These are phyloP conservation scores for Epirrhoe alternata DNA, from an alignment of 2,888 invertebrate species.

Conservation along the genomic window DNA sequence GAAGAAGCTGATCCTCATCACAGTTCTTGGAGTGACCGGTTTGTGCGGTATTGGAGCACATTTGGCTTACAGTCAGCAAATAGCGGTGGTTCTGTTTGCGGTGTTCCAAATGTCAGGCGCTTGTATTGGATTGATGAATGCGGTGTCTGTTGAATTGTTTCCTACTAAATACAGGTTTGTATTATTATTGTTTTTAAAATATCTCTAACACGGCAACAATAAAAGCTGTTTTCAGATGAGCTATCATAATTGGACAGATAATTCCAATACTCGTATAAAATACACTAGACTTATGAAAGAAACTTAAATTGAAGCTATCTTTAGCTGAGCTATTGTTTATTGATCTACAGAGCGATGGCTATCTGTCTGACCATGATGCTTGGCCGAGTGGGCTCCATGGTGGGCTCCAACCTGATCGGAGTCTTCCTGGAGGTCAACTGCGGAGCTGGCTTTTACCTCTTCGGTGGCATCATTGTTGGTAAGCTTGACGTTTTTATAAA, in stretches of 20 bases:
- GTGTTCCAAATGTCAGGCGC: constrained; percentile 84
- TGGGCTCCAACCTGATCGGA: constrained; percentile 87
- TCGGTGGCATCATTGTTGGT: constrained; percentile 82
- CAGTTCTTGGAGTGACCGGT: constrained; percentile 80
- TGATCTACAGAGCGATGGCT: constrained; percentile 83
- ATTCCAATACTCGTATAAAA: no score
- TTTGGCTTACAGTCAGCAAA: constrained; percentile 82
- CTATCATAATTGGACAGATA: no score
- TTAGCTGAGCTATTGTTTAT: neutral
- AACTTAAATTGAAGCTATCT: no score
- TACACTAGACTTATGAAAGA: no score
- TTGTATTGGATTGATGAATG: constrained; percentile 84
- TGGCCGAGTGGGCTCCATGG: constrained; percentile 88
- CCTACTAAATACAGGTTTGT: constrained; percentile 82
- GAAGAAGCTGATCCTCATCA: constrained; percentile 84
- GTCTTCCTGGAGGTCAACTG: constrained; percentile 86
- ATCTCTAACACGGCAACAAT: no score
- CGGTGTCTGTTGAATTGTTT: constrained; percentile 85
- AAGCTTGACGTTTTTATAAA: no score
- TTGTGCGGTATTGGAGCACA: constrained; percentile 85
- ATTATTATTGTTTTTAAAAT: neutral
- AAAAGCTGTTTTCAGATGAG: no score
- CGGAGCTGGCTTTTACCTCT: constrained; percentile 86
- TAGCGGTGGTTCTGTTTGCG: constrained; percentile 86
- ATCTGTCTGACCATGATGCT: constrained; percentile 87